A percentile compares a stretch with the other conserved stretches of the same genome.
phyloP scores from a whole-genome alignment of 2,888 invertebrate species.

The Oasisia sp. region DNA sequence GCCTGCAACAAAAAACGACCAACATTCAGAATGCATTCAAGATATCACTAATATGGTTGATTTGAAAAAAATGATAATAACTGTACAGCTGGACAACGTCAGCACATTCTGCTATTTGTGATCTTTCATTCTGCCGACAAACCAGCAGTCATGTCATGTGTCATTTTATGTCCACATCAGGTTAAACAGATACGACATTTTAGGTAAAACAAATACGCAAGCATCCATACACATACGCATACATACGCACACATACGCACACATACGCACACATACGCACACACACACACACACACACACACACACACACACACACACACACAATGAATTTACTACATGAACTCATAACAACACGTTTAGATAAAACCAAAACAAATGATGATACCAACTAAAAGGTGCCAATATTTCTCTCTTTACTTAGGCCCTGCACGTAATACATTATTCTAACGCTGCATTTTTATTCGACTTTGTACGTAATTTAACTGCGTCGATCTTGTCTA shows the following conservation, averaged over 20 bases:
- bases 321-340: too few relatives aligned
- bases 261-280: too few relatives aligned
- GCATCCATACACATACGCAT: too few relatives aligned
- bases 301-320: too few relatives aligned
- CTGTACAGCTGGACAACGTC: background rate
- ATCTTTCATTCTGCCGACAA: background rate
- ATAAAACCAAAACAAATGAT: too few relatives aligned
- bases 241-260: too few relatives aligned
- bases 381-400: too few relatives aligned
- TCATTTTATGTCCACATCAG: background rate
- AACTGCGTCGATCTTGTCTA: background rate
- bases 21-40: background rate
- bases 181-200: background rate
- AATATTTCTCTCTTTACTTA: too few relatives aligned
- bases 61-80: background rate
- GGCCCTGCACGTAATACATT: too few relatives aligned
- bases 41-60: background rate
- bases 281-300: too few relatives aligned
- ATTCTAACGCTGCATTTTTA: background rate
- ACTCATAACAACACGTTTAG: too few relatives aligned
- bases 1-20: background rate
- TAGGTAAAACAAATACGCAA: too few relatives aligned
- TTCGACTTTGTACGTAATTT: background rate
- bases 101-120: background rate
- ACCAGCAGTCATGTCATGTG: background rate